Evolutionary conservation across 2,888 invertebrate genomes (phyloP).

Genomic region (Macrosoma leucophasiata): DNA sequence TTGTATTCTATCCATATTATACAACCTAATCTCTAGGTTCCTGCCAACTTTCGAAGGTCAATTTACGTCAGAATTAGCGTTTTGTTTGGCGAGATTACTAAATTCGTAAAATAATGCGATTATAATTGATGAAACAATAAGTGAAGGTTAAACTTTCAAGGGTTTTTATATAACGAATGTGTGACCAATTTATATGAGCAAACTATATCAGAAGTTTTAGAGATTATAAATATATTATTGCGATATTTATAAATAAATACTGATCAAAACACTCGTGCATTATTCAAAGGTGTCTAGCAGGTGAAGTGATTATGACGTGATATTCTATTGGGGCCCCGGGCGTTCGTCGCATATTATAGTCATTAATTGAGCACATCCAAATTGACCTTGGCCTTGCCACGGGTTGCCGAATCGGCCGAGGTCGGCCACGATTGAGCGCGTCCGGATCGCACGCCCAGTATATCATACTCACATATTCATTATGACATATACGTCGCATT

Average conservation of each 20-base stretch:
- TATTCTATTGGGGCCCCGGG: constrained; percentile 33
- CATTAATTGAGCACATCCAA: constrained; percentile 61
- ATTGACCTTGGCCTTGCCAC: constrained; percentile 70
- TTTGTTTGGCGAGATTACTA: constrained; percentile 8
- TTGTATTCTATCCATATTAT: too few relatives aligned
- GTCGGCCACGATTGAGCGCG: constrained; percentile 63
- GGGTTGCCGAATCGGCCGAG: constrained; percentile 68
- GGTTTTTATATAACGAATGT: too few relatives aligned
- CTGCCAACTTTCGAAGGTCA: constrained; percentile 45
- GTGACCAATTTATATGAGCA: too few relatives aligned
- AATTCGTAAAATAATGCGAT: background rate
- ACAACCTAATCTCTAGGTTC: constrained; percentile 29
- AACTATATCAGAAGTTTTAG: too few relatives aligned
- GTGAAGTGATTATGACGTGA: too few relatives aligned
- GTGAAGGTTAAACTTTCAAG: too few relatives aligned
- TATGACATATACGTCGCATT: constrained; percentile 4
- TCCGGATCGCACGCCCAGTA: constrained; percentile 65
- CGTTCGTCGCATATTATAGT: constrained; percentile 38
- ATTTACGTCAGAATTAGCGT: constrained; percentile 39
- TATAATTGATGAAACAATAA: constrained; percentile 2
- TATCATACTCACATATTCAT: constrained; percentile 27
- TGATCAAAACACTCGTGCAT: too few relatives aligned
- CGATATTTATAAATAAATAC: too few relatives aligned
- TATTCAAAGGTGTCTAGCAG: too few relatives aligned
- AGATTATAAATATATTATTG: too few relatives aligned